Percentiles rank a stretch among this genome's conserved stretches.
Evolutionary conservation across 2,888 invertebrate species (phyloP).

Genomic region (Zygothrica quintamaculata): DNA sequence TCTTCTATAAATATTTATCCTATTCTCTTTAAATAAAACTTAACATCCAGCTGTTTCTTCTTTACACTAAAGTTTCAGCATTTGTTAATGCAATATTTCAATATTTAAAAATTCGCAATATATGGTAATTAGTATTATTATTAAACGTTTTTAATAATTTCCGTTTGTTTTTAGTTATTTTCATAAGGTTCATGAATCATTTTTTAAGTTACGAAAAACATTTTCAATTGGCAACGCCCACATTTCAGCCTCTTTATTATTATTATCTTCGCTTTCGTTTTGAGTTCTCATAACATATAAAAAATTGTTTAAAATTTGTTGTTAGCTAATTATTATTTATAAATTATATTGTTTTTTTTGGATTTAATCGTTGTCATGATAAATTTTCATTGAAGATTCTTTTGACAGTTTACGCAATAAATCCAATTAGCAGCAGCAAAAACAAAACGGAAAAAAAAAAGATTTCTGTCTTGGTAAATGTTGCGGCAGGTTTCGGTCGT

Average conservation of each 20-base stretch:
- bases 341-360: no score
- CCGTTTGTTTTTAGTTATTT: slow-evolving; percentile 21
- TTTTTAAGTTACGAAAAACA: slow-evolving; percentile 27
- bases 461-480: slow-evolving; percentile 33
- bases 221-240: slow-evolving; percentile 35
- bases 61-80: no score
- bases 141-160: slow-evolving; percentile 25
- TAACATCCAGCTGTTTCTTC: no score
- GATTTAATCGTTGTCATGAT: slow-evolving; percentile 53
- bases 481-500: slow-evolving; percentile 65
- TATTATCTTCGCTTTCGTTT: slow-evolving; percentile 53
- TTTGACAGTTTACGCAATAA: slow-evolving; percentile 74
- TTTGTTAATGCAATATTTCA: no score
- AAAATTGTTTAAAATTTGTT: slow-evolving; percentile 5
- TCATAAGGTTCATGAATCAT: slow-evolving; percentile 49
- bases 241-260: not conserved
- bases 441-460: no score
- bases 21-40: no score
- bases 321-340: slow-evolving; percentile 41
- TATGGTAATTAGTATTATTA: slow-evolving; percentile 38
- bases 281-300: slow-evolving; percentile 6
- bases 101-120: slow-evolving; percentile 7
- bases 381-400: slow-evolving; percentile 64
- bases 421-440: slow-evolving; percentile 69
- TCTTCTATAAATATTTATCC: no score